Evolutionary conservation across 1,140 invertebrate genomes (phyloP).

Genomic region (Listronotus oregonensis): DNA sequence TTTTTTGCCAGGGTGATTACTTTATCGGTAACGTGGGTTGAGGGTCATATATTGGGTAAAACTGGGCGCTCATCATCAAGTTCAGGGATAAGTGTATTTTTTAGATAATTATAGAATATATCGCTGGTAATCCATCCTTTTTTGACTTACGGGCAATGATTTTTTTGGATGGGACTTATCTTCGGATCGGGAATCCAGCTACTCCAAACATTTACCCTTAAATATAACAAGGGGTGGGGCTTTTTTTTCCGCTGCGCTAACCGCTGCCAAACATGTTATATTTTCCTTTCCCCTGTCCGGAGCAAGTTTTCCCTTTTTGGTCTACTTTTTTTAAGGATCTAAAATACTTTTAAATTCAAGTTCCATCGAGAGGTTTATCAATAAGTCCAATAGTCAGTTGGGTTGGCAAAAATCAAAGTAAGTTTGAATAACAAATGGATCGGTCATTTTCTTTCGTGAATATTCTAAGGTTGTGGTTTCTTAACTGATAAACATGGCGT

Average conservation of each 20-base stretch:
- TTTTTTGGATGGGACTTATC: slow-evolving; percentile 38
- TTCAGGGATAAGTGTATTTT: slow-evolving; percentile 42
- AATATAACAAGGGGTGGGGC: slow-evolving; percentile 50
- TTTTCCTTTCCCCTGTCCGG: slow-evolving; percentile 50
- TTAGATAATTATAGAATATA: slow-evolving; percentile 42
- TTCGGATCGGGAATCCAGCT: slow-evolving; percentile 35
- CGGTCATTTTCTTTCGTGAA: background rate
- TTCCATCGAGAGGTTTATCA: slow-evolving; percentile 16
- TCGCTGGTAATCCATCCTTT: slow-evolving; percentile 50
- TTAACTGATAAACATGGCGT: slow-evolving; percentile 1
- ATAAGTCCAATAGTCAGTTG: background rate
- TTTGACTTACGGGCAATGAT: slow-evolving; percentile 44
- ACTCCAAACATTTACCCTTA: slow-evolving; percentile 40
- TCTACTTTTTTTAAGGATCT: slow-evolving; percentile 44
- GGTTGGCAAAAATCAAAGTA: background rate
- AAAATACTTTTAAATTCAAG: background rate
- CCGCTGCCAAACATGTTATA: slow-evolving; percentile 49
- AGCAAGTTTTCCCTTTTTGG: slow-evolving; percentile 40
- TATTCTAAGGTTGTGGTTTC: slow-evolving; percentile 11
- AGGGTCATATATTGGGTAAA: slow-evolving; percentile 45
- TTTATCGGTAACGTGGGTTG: background rate
- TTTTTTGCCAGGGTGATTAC: background rate
- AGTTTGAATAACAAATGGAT: slow-evolving; percentile 6
- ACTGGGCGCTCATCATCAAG: slow-evolving; percentile 41
- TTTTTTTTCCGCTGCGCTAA: slow-evolving; percentile 50